Percentiles rank a stretch among this genome's conserved stretches.
Conservation (phyloP, 2,113 vertebrate genomes). For the Recurvirostra avosetta region DNA sequence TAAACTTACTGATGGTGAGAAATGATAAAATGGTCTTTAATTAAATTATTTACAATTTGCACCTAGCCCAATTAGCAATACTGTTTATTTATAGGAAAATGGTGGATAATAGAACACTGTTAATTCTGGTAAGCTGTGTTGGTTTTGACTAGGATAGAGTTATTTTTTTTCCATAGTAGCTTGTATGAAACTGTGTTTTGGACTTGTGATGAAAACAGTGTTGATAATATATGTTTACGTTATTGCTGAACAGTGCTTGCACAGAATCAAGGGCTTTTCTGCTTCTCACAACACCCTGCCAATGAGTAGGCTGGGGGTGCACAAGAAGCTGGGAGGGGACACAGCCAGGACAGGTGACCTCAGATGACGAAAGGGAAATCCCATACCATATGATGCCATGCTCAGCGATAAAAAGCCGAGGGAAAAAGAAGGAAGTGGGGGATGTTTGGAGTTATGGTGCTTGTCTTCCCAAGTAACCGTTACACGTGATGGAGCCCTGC, state of each 20-base stretch:
- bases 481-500: neutral
- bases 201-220: neutral
- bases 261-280: neutral
- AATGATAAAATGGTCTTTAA: neutral
- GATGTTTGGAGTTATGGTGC: accelerated
- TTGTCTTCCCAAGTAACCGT: neutral
- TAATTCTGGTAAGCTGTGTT: neutral
- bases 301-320: neutral
- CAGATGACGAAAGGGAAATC: neutral
- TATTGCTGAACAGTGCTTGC: neutral
- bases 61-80: neutral
- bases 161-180: neutral
- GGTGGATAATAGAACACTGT: neutral
- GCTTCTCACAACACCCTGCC: accelerated
- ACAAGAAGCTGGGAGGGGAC: neutral
- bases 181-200: neutral
- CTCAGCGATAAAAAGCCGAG: neutral
- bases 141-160: neutral
- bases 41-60: neutral
- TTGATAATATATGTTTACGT: neutral
- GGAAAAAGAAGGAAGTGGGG: neutral
- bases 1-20: neutral
- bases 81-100: neutral
- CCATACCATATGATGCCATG: neutral
- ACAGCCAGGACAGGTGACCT: neutral